Conservation (phyloP, 1,140 invertebrate species). For the Paramacrobiotus metropolitanus region DNA sequence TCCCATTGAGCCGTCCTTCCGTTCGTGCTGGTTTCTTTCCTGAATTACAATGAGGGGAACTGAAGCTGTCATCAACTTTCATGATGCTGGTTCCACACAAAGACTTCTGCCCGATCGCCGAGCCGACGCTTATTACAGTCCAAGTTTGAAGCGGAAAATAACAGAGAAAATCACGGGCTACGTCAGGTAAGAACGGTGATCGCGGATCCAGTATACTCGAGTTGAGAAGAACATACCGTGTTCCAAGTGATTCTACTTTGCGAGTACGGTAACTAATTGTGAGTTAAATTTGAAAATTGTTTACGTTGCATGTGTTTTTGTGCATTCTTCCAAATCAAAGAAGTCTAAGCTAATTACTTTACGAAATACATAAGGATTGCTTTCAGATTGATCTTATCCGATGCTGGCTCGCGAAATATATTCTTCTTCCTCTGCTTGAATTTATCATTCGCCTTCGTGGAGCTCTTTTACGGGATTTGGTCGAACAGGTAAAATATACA, state of each 20-base stretch:
- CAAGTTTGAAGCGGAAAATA: not conserved
- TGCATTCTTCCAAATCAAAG: conserved; percentile 21
- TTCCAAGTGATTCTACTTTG: no score
- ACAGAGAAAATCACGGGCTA: not conserved
- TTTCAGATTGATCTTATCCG: conserved; percentile 58
- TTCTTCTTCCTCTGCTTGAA: conserved; percentile 84
- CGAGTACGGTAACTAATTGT: not conserved
- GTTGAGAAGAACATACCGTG: no score
- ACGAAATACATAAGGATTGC: conserved; percentile 29
- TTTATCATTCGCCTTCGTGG: conserved; percentile 84
- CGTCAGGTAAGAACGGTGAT: conserved; percentile 2
- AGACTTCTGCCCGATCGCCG: not conserved
- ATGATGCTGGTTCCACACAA: not conserved
- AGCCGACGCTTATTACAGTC: conserved; percentile 1
- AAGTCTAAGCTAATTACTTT: conserved; percentile 8
- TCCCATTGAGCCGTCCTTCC: no score
- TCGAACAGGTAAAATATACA: conserved; percentile 45
- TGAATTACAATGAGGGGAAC: not conserved
- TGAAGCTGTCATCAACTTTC: conserved; percentile 1
- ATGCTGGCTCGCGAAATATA: conserved; percentile 72
- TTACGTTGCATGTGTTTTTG: conserved; percentile 8
- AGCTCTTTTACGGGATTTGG: conserved; percentile 79
- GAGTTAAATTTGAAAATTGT: not conserved
- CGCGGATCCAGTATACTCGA: no score
- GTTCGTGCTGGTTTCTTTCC: no score